Conservation (phyloP, 2,888 invertebrate species). For the Myopa tessellatipennis region DNA sequence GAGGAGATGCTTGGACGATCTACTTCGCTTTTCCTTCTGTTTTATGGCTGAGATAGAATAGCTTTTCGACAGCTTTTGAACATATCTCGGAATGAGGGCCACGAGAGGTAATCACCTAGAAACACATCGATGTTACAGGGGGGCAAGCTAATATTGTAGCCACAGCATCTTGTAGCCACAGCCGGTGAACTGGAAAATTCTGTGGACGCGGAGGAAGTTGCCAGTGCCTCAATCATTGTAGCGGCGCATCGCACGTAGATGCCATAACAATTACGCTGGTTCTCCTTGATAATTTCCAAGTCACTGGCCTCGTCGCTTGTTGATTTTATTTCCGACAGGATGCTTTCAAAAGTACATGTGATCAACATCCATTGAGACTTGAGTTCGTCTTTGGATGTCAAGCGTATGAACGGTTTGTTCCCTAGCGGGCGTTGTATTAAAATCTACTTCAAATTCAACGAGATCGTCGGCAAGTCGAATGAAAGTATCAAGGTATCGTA, state of each 20-base stretch:
- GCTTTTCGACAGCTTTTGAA: too few species aligned
- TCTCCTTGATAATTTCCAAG: background rate
- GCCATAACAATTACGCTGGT: background rate
- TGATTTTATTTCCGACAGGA: background rate
- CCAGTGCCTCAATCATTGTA: background rate
- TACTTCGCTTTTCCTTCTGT: too few species aligned
- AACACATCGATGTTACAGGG: background rate
- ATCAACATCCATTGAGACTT: background rate
- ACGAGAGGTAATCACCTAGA: too few species aligned
- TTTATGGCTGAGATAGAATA: too few species aligned
- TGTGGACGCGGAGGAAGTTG: background rate
- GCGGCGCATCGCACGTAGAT: background rate
- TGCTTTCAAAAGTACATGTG: background rate
- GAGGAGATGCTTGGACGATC: too few species aligned
- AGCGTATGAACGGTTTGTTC: background rate
- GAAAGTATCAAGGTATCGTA: background rate
- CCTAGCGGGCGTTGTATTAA: background rate
- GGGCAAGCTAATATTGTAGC: background rate
- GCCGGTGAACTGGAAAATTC: background rate
- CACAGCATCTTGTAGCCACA: background rate
- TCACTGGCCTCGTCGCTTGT: background rate
- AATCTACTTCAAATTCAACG: background rate
- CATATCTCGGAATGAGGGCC: too few species aligned
- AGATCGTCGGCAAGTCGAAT: background rate
- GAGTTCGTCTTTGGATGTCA: background rate